Evolutionary conservation across 2,797 vertebrate species (phyloP).

Genomic region (Alectoris magna): DNA sequence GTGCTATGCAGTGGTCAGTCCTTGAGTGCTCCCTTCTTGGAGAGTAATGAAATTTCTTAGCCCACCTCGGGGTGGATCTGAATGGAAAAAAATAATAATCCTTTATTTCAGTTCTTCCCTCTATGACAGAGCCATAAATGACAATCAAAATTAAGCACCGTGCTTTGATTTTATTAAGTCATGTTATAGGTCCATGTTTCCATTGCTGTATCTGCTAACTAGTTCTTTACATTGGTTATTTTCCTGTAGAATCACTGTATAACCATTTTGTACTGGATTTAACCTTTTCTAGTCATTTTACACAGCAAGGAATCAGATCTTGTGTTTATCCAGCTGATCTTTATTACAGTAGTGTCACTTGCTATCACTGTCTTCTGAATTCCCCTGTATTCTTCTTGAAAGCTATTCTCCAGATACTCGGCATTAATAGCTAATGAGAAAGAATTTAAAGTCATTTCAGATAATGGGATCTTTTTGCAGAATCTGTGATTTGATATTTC

Average conservation of each 20-base stretch:
- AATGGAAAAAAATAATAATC: neutral
- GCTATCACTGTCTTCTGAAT: neutral
- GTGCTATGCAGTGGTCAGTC: fast-evolving
- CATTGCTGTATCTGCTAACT: neutral
- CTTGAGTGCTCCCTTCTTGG: neutral
- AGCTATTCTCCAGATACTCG: neutral
- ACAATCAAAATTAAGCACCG: neutral
- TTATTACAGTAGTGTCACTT: neutral
- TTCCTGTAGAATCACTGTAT: neutral
- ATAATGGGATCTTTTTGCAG: neutral
- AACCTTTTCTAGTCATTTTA: neutral
- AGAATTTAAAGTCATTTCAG: neutral
- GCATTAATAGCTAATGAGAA: neutral
- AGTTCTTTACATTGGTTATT: neutral
- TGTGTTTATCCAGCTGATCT: neutral
- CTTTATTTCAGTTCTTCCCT: neutral
- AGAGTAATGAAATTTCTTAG: neutral
- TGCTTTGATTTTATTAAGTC: neutral
- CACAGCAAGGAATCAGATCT: neutral
- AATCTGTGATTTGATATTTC: slow-evolving; percentile 9
- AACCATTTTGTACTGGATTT: neutral
- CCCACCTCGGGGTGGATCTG: neutral
- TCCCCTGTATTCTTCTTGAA: neutral
- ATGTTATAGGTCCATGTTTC: neutral
- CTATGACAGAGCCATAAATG: neutral